A percentile compares a stretch with the other conserved stretches of the same genome.
Conservation (phyloP, 2,113 vertebrate genomes). For the Tor tambroides region DNA sequence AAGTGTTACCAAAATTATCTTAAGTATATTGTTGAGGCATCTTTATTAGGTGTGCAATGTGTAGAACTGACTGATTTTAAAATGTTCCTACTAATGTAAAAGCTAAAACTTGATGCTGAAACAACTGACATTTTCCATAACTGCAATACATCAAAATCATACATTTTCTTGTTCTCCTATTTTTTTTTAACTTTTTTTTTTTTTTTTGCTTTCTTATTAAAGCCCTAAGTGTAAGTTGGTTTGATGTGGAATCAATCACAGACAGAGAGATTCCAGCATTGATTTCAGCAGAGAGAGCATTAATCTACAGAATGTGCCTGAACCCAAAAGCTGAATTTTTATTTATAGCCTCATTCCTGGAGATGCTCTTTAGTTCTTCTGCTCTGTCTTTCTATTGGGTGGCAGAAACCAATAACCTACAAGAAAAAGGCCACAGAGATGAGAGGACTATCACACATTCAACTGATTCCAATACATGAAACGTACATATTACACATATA, state of each 20-base stretch:
- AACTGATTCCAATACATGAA: conserved; percentile 62
- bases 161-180: conserved; percentile 22
- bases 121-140: neutral
- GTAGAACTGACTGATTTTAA: neutral
- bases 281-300: conserved; percentile 78
- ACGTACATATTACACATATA: conserved; percentile 55
- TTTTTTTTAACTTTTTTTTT: conserved; percentile 53
- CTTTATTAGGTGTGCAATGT: neutral
- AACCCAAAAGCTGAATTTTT: conserved; percentile 81
- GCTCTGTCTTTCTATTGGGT: conserved; percentile 37
- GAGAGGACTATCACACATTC: conserved; percentile 27
- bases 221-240: conserved; percentile 69
- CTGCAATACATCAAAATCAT: conserved; percentile 15
- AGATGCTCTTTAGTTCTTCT: conserved; percentile 63
- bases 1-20: neutral
- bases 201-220: conserved; percentile 73
- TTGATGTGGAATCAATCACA: conserved; percentile 79
- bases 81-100: neutral
- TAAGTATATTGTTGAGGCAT: neutral
- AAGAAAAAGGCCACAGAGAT: conserved; percentile 1
- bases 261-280: conserved; percentile 76
- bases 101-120: neutral
- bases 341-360: conserved; percentile 81
- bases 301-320: conserved; percentile 76
- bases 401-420: conserved; percentile 8